Conservation (phyloP, 2,888 invertebrate genomes). For the Linhomoeus sp. region DNA sequence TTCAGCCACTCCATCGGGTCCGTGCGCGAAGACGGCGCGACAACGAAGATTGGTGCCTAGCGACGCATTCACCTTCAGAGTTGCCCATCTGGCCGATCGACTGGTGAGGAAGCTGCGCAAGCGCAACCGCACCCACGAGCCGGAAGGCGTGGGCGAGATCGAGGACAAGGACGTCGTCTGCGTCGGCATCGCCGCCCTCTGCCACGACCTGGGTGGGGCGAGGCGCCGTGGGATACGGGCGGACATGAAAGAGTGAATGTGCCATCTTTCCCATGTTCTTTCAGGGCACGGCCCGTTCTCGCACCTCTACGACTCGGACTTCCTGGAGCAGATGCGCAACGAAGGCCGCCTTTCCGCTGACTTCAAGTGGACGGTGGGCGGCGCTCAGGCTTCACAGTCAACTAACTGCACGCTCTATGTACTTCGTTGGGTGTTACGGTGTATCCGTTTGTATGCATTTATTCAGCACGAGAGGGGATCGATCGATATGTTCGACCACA, state of each 20-base stretch:
- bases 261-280: slow-evolving; percentile 42
- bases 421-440: no score
- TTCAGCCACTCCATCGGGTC: slow-evolving; percentile 44
- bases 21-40: no score
- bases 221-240: no score
- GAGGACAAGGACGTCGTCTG: slow-evolving; percentile 35
- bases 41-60: no score
- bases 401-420: slow-evolving; percentile 7
- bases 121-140: background rate
- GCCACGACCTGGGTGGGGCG: slow-evolving; percentile 43
- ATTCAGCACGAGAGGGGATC: slow-evolving; percentile 34
- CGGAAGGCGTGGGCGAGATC: slow-evolving; percentile 18
- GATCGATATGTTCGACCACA: slow-evolving; percentile 32
- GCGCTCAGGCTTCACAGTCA: no score
- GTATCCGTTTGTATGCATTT: no score
- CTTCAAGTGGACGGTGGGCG: no score
- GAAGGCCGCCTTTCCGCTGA: slow-evolving; percentile 27
- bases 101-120: slow-evolving; percentile 31
- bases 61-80: slow-evolving; percentile 28
- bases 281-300: slow-evolving; percentile 47
- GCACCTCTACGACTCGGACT: slow-evolving; percentile 46
- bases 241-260: no score
- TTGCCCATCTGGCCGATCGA: slow-evolving; percentile 36
- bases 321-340: no score
- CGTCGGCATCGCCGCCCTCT: slow-evolving; percentile 42